Conservation (phyloP, 2,797 vertebrate genomes). For the Melanotaenia boesemani region DNA sequence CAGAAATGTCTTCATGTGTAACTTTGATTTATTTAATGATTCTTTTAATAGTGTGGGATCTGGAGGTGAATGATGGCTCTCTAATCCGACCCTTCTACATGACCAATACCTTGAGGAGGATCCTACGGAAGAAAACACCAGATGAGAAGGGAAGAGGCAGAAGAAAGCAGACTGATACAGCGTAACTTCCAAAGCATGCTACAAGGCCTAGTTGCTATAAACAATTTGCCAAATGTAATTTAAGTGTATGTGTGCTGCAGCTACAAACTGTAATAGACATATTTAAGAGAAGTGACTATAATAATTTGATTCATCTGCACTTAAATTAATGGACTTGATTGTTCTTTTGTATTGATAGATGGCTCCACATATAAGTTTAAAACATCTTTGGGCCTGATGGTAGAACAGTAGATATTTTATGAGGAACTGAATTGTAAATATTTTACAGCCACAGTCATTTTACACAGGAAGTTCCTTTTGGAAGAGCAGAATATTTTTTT, state of each 20-base stretch:
- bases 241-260: neutral
- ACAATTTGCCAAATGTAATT: constrained; percentile 23
- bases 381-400: neutral
- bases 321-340: neutral
- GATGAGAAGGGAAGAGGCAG: constrained; percentile 24
- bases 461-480: constrained; percentile 10
- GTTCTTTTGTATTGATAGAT: neutral
- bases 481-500: constrained; percentile 25
- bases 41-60: constrained; percentile 80
- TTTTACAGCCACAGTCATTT: constrained; percentile 16
- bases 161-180: constrained; percentile 6
- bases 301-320: neutral
- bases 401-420: constrained; percentile 24
- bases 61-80: constrained; percentile 84
- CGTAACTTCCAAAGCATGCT: constrained; percentile 17
- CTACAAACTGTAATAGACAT: constrained; percentile 13
- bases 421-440: neutral
- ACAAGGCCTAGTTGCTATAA: constrained; percentile 11
- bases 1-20: neutral
- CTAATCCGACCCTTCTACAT: constrained; percentile 76
- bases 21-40: neutral
- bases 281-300: neutral
- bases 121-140: constrained; percentile 73
- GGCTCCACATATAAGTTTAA: neutral
- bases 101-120: constrained; percentile 71